Conservation (phyloP, 1,140 invertebrate genomes). For the Hylyphantes graminicola region DNA sequence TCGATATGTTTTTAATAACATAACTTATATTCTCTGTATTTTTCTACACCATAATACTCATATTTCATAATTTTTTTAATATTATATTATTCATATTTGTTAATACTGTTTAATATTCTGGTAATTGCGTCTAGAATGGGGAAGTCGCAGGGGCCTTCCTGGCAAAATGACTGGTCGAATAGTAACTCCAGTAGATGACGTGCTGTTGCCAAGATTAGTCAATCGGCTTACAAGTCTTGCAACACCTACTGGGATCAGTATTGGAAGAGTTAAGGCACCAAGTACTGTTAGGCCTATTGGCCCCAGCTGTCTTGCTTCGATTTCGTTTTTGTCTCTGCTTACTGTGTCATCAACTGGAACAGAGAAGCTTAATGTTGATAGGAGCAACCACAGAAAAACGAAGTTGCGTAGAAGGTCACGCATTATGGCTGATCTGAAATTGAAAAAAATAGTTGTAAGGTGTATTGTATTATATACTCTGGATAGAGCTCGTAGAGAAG, state of each 20-base stretch:
- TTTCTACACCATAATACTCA: no score
- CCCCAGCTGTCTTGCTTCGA: conserved; percentile 28
- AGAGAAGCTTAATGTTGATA: background rate
- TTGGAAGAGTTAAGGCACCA: conserved; percentile 44
- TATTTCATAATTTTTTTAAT: no score
- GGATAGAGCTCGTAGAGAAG: background rate
- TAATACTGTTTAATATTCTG: no score
- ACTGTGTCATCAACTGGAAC: background rate
- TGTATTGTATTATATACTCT: background rate
- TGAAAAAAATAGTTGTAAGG: background rate
- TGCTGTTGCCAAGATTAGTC: conserved; percentile 43
- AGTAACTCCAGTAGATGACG: conserved; percentile 38
- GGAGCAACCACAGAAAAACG: conserved; percentile 17
- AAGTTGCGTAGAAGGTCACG: background rate
- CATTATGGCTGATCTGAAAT: conserved; percentile 10
- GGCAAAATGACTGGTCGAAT: conserved; percentile 50
- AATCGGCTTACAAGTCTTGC: conserved; percentile 42
- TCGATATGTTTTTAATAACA: no score
- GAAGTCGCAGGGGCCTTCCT: conserved; percentile 20
- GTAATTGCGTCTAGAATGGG: background rate
- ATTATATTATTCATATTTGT: no score
- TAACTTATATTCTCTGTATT: no score
- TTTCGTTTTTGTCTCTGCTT: background rate
- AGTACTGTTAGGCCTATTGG: conserved; percentile 44
- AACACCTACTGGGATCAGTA: conserved; percentile 46